Evolutionary conservation across 2,888 invertebrate genomes (phyloP).

Genomic region (Uropetala carovei): DNA sequence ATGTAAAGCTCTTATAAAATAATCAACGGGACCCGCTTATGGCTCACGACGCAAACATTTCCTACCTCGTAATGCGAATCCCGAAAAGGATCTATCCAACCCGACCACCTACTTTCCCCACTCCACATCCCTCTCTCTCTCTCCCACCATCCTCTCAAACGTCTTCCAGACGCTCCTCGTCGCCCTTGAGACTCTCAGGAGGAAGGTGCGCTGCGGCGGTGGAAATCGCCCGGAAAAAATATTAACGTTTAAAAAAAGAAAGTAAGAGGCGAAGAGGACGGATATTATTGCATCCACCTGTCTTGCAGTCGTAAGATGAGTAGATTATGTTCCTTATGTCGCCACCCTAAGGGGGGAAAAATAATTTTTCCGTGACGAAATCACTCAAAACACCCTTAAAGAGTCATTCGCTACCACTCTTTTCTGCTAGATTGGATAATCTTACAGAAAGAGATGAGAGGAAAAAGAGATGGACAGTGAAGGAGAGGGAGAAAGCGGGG

Average conservation of each 20-base stretch:
- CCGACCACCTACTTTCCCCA: not conserved
- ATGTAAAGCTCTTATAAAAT: not conserved
- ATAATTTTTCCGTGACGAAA: not conserved
- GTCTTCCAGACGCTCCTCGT: not conserved
- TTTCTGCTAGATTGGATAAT: not conserved
- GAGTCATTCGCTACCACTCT: not conserved
- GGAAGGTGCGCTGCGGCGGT: not conserved
- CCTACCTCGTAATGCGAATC: not conserved
- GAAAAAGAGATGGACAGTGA: not conserved
- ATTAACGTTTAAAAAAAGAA: not conserved
- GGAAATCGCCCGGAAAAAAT: not conserved
- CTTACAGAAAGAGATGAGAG: not conserved
- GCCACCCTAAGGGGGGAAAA: not conserved
- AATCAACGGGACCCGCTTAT: not conserved
- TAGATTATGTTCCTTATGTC: not conserved
- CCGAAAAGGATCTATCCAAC: not conserved
- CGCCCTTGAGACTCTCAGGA: conserved; percentile 27
- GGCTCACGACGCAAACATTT: not conserved
- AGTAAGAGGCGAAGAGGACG: not conserved
- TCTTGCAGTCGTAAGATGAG: not conserved
- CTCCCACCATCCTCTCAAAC: not conserved
- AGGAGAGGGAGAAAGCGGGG: not conserved
- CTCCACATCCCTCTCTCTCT: not conserved
- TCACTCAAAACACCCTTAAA: too few species aligned
- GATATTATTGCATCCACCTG: conserved; percentile 9